phyloP scores from a whole-genome alignment of 2,113 vertebrate genomes.

The Alouatta palliata region DNA sequence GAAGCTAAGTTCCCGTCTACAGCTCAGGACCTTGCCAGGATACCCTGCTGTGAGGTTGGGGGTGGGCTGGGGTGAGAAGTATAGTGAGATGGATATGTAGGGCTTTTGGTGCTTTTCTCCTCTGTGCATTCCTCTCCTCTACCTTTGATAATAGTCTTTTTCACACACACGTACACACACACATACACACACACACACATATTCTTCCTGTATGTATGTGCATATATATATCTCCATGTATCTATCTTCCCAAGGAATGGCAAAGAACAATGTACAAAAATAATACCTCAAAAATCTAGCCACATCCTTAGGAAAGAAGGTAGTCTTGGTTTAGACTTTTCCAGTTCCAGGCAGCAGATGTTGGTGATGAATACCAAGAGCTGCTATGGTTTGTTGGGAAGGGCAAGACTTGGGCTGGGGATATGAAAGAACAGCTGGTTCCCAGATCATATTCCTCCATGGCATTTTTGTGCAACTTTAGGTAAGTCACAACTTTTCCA shows the following conservation, averaged over 20 bases:
- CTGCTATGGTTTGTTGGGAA: neutral
- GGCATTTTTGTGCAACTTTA: constrained; percentile 29
- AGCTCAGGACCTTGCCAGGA: neutral
- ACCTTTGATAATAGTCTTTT: neutral
- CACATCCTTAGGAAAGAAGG: constrained; percentile 21
- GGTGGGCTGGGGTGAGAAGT: neutral
- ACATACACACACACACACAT: too few species aligned
- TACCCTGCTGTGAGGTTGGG: neutral
- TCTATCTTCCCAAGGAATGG: neutral
- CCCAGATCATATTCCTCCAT: neutral
- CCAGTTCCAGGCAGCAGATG: neutral
- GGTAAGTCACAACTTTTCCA: neutral
- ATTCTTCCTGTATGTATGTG: too few species aligned
- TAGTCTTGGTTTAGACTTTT: neutral
- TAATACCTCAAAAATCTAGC: constrained; percentile 10
- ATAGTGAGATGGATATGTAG: neutral
- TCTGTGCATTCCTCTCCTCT: neutral
- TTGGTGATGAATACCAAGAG: neutral
- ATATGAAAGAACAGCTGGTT: neutral
- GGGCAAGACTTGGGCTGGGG: neutral
- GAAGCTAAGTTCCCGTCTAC: neutral
- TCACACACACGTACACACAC: neutral
- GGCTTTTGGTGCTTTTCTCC: neutral
- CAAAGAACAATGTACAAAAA: constrained; percentile 5
- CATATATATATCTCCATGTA: neutral